These are phyloP conservation scores for Adelosebastes latens DNA, from an alignment of 2,797 vertebrate genomes.

Conservation along the genomic window DNA sequence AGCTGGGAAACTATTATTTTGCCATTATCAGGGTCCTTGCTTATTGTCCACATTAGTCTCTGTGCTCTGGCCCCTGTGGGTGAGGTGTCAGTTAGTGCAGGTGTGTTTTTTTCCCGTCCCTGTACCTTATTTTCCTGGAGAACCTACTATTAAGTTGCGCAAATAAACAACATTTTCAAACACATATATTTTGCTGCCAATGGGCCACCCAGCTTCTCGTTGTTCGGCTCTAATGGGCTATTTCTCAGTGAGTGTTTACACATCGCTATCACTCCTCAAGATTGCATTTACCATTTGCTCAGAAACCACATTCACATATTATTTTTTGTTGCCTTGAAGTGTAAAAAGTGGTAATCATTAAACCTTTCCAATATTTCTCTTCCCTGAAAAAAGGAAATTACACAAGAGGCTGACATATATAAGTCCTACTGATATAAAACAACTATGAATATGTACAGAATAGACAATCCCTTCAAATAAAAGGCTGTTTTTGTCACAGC, in stretches of 20 bases:
- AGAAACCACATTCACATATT: neutral
- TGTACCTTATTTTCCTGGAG: constrained; percentile 19
- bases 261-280: neutral
- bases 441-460: neutral
- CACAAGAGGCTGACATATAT: neutral
- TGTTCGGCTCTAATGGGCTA: neutral
- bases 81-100: constrained; percentile 30
- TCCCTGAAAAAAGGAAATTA: neutral
- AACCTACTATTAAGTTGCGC: constrained; percentile 19
- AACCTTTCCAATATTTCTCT: neutral
- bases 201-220: neutral
- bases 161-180: constrained; percentile 35
- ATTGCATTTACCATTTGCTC: neutral
- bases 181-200: constrained; percentile 34
- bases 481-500: neutral
- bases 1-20: constrained; percentile 30
- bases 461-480: neutral
- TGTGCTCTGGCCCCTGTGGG: constrained; percentile 34
- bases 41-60: constrained; percentile 70
- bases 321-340: neutral
- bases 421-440: neutral
- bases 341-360: neutral
- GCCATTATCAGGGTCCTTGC: constrained; percentile 29
- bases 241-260: constrained; percentile 9
- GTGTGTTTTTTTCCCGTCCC: neutral